phyloP scores from a whole-genome alignment of 2,888 invertebrate genomes.

The Rotaria macrura region DNA sequence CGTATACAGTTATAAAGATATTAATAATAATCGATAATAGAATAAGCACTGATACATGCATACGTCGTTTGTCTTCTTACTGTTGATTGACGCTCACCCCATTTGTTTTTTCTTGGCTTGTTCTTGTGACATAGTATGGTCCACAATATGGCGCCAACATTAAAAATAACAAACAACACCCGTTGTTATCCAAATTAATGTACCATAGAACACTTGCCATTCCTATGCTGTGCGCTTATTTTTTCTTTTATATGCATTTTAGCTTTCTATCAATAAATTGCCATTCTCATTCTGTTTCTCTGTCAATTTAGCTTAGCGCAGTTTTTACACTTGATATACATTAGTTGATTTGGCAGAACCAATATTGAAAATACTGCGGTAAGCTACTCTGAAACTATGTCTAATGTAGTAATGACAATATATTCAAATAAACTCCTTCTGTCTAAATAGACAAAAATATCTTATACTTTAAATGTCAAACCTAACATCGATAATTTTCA shows the following conservation, averaged over 20 bases:
- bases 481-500: background rate
- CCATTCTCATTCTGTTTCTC: background rate
- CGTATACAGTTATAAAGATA: background rate
- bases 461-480: background rate
- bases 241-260: too few species aligned
- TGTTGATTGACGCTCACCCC: background rate
- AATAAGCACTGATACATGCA: background rate
- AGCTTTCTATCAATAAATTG: background rate
- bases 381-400: background rate
- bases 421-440: background rate
- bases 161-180: background rate
- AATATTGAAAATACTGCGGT: background rate
- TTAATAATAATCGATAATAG: background rate
- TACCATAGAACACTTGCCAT: background rate
- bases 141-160: background rate
- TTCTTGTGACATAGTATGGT: background rate
- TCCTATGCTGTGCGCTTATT: background rate
- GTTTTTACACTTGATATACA: background rate
- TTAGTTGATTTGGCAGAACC: background rate
- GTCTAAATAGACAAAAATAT: background rate
- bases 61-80: background rate
- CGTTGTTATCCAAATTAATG: background rate
- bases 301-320: background rate
- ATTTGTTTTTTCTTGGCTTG: background rate
- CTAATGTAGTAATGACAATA: background rate